phyloP scores from a whole-genome alignment of 2,113 vertebrate genomes.

The Nesoenas mayeri region DNA sequence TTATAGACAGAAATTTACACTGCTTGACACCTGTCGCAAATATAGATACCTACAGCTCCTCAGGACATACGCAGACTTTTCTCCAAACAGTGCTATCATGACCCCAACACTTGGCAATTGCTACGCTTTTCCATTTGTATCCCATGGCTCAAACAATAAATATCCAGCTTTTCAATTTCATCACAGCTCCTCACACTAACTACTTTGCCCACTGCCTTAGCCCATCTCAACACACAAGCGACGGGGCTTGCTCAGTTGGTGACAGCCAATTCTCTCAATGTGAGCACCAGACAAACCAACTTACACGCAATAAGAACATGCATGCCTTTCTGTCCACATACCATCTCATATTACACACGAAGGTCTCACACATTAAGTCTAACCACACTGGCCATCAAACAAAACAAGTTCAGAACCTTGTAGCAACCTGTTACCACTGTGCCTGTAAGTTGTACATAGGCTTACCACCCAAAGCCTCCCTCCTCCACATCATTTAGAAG shows the following conservation, averaged over 20 bases:
- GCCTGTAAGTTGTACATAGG: neutral
- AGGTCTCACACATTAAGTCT: neutral
- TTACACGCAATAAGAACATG: neutral
- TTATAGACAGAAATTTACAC: neutral
- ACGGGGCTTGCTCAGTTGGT: neutral
- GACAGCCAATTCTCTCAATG: neutral
- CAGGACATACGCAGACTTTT: accelerated
- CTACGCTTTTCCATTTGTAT: neutral
- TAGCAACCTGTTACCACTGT: conserved; percentile 9
- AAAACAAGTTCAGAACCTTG: conserved; percentile 42
- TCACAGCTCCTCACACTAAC: neutral
- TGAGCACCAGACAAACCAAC: neutral
- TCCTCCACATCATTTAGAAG: neutral
- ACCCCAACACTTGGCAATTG: accelerated
- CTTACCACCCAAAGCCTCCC: neutral
- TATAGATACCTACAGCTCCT: neutral
- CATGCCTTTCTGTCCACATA: conserved; percentile 1
- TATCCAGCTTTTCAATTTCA: neutral
- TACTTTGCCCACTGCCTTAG: accelerated
- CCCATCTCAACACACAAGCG: neutral
- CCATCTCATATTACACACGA: conserved; percentile 5
- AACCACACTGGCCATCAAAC: neutral
- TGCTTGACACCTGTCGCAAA: neutral
- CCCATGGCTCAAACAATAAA: neutral
- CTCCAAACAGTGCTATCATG: neutral